Base-by-base conservation (phyloP, 2,888 invertebrate genomes). In the Cephus pygmeus region DNA sequence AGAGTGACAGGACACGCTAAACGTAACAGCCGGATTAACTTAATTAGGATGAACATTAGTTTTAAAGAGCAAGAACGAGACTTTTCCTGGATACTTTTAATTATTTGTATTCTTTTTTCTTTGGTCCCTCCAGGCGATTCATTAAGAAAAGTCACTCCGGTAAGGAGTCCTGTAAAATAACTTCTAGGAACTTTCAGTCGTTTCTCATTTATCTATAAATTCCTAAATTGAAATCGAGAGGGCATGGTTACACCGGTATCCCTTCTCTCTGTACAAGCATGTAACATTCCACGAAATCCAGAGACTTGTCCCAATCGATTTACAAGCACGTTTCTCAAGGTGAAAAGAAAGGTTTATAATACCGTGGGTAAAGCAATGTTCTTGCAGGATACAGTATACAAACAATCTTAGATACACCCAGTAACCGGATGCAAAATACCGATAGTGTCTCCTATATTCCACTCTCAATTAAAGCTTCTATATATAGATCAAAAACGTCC, bases 271-370 rank as follows among this genome's bases (percentile, higher is more conserved):
- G 36, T 31, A 69, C 73, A 12, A n/a, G 40, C 69, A 77, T 15
- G 69, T 69, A 75, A 73, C 36, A 74, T 73, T 73, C 79, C 78
- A 78, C 79, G 82, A 78, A 82, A 81, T 80, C 81, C 82, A 76
- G 69, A 80, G 80, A 79, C 81, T 79, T 74, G 77, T 79, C 79
- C 77, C 82, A 80, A 79, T 81, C 78, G 69, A 77, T 76, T 78
- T 73, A 34, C 35, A 23, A 31, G 34, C 40, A 75, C 76, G 76
- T 80, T 74, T 77, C 76, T 81, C 81, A 83, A 83, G 82, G 82
- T 81, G 79, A 83, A 83, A 83, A 82, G 83, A 83, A 83, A 82
- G 83, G 83, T 82, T 23, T 15, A 56, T 83, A 81, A 81, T 79
- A 81, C 79, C 80, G 82, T 81, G 81, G 81, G 82, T 81, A 83